Conservation (phyloP, 1,140 invertebrate genomes). For the Listronotus bonariensis region DNA sequence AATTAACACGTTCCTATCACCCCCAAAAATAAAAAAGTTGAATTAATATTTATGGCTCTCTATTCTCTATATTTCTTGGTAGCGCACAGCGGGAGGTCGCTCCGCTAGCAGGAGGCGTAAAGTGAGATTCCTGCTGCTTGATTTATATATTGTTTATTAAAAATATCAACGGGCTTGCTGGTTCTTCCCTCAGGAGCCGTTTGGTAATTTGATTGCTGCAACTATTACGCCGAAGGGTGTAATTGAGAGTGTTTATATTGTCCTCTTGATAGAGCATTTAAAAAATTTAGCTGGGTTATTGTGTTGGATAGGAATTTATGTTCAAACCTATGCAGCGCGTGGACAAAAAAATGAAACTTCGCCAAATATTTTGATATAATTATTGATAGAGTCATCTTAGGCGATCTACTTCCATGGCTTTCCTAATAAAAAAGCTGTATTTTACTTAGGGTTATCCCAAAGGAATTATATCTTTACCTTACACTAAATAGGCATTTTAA, state of each 20-base stretch:
- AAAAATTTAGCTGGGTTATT: too few species aligned
- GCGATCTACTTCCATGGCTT: too few species aligned
- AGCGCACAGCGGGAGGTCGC: conserved; percentile 4
- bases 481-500: too few species aligned
- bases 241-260: conserved; percentile 25
- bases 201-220: conserved; percentile 32
- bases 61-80: neutral
- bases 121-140: conserved; percentile 39
- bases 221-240: conserved; percentile 25
- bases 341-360: too few species aligned
- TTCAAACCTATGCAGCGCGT: too few species aligned
- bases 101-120: conserved; percentile 34
- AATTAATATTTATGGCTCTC: conserved; percentile 43
- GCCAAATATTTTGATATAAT: too few species aligned
- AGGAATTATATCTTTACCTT: too few species aligned
- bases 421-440: too few species aligned
- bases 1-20: conserved; percentile 42
- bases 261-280: neutral
- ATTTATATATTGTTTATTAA: conserved; percentile 50
- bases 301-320: too few species aligned
- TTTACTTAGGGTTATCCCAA: too few species aligned
- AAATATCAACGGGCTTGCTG: conserved; percentile 32
- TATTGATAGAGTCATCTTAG: too few species aligned
- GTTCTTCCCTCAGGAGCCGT: conserved; percentile 22
- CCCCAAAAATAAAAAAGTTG: conserved; percentile 35